A percentile compares a stretch with the other conserved stretches of the same genome.
phyloP scores from a whole-genome alignment of 2,113 vertebrate genomes.

The Neolamprologus kungweensis region DNA sequence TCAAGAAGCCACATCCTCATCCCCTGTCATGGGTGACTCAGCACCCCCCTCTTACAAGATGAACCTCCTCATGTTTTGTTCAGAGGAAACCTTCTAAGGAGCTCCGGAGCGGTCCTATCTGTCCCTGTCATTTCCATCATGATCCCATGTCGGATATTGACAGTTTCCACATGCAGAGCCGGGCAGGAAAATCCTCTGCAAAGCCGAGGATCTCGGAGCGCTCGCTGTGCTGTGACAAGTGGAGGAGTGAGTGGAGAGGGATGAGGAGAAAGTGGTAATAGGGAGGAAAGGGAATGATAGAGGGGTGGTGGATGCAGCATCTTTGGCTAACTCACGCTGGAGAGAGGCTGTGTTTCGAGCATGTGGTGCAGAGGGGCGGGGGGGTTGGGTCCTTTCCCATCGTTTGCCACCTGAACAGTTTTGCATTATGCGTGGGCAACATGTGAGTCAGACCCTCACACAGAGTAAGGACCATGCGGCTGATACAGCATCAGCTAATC shows the following conservation, averaged over 20 bases:
- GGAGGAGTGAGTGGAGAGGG: neutral
- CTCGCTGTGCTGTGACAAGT: neutral
- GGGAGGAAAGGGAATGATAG: neutral
- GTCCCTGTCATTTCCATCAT: neutral
- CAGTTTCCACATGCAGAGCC: neutral
- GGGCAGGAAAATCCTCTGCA: neutral
- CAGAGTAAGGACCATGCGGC: neutral
- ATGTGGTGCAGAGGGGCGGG: neutral
- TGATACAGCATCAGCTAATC: neutral
- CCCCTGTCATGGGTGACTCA: neutral
- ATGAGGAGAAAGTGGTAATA: neutral
- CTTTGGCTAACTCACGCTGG: neutral
- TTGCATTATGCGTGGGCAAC: slow-evolving; percentile 45
- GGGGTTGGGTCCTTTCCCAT: neutral
- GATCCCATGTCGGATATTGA: neutral
- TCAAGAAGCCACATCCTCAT: neutral
- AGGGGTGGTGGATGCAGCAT: slow-evolving; percentile 30
- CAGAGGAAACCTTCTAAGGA: slow-evolving; percentile 21
- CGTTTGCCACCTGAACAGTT: slow-evolving; percentile 16
- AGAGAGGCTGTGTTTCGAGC: neutral
- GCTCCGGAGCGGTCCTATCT: neutral
- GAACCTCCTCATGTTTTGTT: neutral
- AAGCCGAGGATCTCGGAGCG: neutral
- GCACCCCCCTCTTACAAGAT: neutral
- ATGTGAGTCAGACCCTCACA: neutral